These are phyloP conservation scores for Siniperca knerii DNA, from an alignment of 2,113 vertebrate genomes.

Conservation along the genomic window DNA sequence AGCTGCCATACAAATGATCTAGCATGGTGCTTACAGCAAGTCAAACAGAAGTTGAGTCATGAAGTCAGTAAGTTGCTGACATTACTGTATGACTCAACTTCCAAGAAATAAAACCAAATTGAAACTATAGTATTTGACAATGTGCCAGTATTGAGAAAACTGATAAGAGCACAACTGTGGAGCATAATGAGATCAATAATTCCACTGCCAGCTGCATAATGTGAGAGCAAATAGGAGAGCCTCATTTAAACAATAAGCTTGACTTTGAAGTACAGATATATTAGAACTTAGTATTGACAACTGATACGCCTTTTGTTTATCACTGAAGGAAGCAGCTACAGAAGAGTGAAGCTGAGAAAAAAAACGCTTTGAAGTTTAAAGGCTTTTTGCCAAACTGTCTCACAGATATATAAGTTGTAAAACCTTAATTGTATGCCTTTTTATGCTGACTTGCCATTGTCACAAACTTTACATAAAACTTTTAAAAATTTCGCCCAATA, in stretches of 20 bases:
- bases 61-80: background rate
- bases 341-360: no score
- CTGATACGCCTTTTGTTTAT: constrained; percentile 4
- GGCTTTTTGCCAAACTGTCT: background rate
- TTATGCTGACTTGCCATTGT: background rate
- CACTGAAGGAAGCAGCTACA: background rate
- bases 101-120: background rate
- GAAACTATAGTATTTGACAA: background rate
- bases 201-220: background rate
- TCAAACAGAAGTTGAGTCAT: constrained; percentile 5
- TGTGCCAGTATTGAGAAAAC: background rate
- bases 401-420: background rate
- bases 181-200: background rate
- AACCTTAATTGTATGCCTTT: background rate
- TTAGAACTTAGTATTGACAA: background rate
- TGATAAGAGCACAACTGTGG: background rate
- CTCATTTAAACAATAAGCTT: background rate
- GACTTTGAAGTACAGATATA: background rate
- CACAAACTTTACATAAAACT: background rate
- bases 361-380: no score
- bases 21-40: background rate
- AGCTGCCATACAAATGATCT: background rate
- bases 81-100: background rate
- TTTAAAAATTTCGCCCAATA: no score
- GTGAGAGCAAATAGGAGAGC: background rate